Base-by-base conservation (phyloP, 1,140 invertebrate genomes). In the Arctopsyche grandis region DNA sequence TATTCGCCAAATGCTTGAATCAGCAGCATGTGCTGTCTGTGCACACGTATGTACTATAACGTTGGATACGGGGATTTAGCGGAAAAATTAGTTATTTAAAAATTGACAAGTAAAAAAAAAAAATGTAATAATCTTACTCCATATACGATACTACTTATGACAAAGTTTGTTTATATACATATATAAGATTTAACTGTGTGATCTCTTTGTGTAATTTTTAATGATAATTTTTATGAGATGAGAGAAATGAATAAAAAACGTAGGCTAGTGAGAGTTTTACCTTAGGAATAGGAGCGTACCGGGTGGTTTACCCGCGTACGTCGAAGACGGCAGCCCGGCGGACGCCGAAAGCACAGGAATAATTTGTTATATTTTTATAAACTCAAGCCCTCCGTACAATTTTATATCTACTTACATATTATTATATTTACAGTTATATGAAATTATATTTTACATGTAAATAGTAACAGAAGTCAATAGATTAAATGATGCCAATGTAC, bases 161-260 rank as follows among this genome's bases (percentile, higher is more conserved):
- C 78, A 80, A 73, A 80, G 75, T 80, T 80, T 79, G 81, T 82
- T 82, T 82, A 82, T 82, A 80, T 82, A 82, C 77, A 82, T 80
- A 73, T 80, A 79, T 82, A 82, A 82, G 79, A 66, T 80, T 82
- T 82, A 82, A 82, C 79, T 82, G 81, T 82, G 81, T 82, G 81
- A 82, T 82, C 81, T 82, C 81, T 82, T 82, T 82, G 81, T 82
- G 79, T 82, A 82, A 76, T 82, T 82, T 82, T 82, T 82, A 82
- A 80, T 73, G 69, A 76, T 82, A 82, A 80, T 82, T 77, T 79
- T 80, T 76, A 80, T 75, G 63, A 78, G 29, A 52, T 52, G 48
- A 52, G 48, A 52, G 7, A 38, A 38, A 38, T 38, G 29, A 38
- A 66, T 38, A 66, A 22, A 69, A 75, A 80, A 70, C 76, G 46